Base-by-base conservation (phyloP, 2,113 vertebrate species). In the Aldabrachelys gigantea region DNA sequence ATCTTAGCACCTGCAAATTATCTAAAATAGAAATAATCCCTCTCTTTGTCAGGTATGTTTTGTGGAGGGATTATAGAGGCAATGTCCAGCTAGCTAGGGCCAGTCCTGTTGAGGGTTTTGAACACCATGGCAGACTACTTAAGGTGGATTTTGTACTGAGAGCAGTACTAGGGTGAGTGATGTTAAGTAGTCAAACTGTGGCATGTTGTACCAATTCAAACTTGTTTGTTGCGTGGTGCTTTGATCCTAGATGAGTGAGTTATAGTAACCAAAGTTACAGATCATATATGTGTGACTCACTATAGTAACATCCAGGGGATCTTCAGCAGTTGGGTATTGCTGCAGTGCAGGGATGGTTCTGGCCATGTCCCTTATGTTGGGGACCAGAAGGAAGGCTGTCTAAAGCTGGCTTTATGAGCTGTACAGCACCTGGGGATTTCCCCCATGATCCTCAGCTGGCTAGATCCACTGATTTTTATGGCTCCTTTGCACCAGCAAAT, bases 331-430 rank as follows among this genome's bases (percentile, higher is more conserved):
- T 31, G 62, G 38, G 6, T 27, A 2, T 19, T 5, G 82, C 87
- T 76, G 0, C 4, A 17, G 13, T 5, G 19, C 25, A 72, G 9
- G 10, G 3, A 27, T 2, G 57, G 27, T 35, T 65, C 31, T 14
- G 12, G 38, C 59, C 6, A 17, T 53, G 31, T 38, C 80, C 0
- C 50, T 75, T 76, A 2, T 3, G 0, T 0, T 27, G 82, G 82
- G 0, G 0, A 2, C 22, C 2, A 47, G 56, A n/a, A 21, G 57
- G 7, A 17, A 44, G n/a, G 31, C 1, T 80, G 69, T 47, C 72
- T 44, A 1, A 38, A 56, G 91, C 54, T 49, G 87, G 31, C 80
- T 25, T 0, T 0, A 0, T 53, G 89, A 11, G 4, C 29, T 35
- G 56, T 52, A 29, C 9, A 1, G 14, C 50, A 16, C 50, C 79